phyloP scores from a whole-genome alignment of 2,888 invertebrate species.

The Hipparchia semele region DNA sequence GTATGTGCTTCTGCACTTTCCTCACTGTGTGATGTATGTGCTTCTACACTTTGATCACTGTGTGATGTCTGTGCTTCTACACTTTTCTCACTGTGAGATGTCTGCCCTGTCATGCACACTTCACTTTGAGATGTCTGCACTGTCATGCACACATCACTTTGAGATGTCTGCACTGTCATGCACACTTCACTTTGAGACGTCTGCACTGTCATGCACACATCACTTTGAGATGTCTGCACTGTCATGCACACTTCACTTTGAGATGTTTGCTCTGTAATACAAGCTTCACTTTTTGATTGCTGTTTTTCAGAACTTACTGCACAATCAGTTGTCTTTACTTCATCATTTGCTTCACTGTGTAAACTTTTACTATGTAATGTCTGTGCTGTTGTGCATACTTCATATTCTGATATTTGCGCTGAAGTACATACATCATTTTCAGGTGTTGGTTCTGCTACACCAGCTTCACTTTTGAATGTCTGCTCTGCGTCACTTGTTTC shows the following conservation, averaged over 20 bases:
- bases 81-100: background rate
- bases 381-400: background rate
- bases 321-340: background rate
- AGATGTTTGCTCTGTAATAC: background rate
- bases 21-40: background rate
- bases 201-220: background rate
- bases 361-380: background rate
- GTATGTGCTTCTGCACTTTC: background rate
- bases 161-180: background rate
- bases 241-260: constrained; percentile 4
- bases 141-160: constrained; percentile 1
- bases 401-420: background rate
- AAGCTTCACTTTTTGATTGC: background rate
- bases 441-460: background rate
- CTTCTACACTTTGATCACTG: background rate
- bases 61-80: background rate
- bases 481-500: background rate
- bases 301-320: background rate
- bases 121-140: background rate
- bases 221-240: background rate
- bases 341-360: background rate
- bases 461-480: background rate
- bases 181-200: background rate
- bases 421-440: background rate
- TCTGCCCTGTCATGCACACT: background rate